Conservation (phyloP, 2,113 vertebrate species). For the Cyphomyrus plagiostoma region DNA sequence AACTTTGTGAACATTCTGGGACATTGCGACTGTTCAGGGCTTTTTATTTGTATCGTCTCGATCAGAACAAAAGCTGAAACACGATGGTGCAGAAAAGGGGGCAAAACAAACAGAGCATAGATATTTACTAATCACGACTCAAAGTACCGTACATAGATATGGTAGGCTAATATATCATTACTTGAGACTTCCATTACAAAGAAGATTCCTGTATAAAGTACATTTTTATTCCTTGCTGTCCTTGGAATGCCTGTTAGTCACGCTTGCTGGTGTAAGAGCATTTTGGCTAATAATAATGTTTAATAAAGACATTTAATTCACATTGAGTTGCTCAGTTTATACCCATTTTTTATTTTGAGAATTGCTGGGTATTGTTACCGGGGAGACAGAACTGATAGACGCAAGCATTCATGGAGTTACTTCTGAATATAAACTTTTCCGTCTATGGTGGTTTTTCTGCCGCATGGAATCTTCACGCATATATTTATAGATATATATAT, state of each 20-base stretch:
- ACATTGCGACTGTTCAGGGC: too few relatives aligned
- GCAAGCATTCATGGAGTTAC: neutral
- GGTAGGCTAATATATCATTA: neutral
- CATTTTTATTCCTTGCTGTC: constrained; percentile 38
- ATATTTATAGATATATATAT: constrained; percentile 36
- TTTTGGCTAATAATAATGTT: constrained; percentile 7
- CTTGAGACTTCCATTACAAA: constrained; percentile 23
- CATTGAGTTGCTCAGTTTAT: constrained; percentile 12
- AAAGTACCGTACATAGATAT: neutral
- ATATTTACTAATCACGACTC: neutral
- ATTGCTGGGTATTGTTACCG: constrained; percentile 15
- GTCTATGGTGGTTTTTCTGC: constrained; percentile 41
- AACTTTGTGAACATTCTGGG: neutral
- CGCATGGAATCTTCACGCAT: constrained; percentile 55
- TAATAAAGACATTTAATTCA: constrained; percentile 16
- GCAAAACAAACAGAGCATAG: neutral
- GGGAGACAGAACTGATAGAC: neutral
- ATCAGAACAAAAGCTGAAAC: neutral
- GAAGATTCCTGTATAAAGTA: constrained; percentile 40
- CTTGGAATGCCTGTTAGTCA: constrained; percentile 21
- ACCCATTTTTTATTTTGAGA: constrained; percentile 1
- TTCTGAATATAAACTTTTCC: constrained; percentile 6
- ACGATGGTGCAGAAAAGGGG: neutral
- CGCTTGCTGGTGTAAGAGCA: constrained; percentile 19
- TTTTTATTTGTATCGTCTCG: neutral